Base-by-base conservation (phyloP, 2,888 invertebrate genomes). In the Notodonta ziczac region DNA sequence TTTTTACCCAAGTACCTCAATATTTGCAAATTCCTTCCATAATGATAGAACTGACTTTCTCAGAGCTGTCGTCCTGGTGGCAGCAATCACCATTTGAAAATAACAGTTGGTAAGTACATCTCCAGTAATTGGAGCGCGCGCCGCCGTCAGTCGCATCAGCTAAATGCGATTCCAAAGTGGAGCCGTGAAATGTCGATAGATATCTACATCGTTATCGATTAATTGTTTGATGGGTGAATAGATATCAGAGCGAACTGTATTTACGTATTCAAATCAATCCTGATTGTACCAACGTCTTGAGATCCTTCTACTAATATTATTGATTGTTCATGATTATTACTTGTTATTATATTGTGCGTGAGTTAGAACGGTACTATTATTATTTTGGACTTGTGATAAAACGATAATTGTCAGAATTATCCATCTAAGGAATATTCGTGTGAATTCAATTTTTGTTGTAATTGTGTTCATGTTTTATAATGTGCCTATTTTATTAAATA, bases 41-140 rank as follows among this genome's bases (percentile, higher is more conserved):
- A 46, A 46, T 46, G n/a, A 46, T n/a, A 2, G 42, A 46, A 46
- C 13, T 46, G 42, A 12, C 46, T 0, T n/a, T 46, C 7, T 50
- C 32, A 13, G 13, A 52, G 4, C 24, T 32, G 24, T 52, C 52
- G 35, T 13, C 13, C 52, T 84, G 76, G 78, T 76, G 78, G 72
- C 80, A 10, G 52, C 32, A 32, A 32, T 52, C 32, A 52, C 52
- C 52, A 52, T 32, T 52, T 52, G 24, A 52, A 13, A 52, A 50
- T 50, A 50, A 32, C 32, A 51, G 13, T 52, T 52, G 10, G 32
- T 24, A 51, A 52, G 52, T 52, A 52, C 4, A 12, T 52, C 24
- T 52, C 12, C 24, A 7, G 52, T 52, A 52, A 52, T 24, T 52
- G 52, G 52, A 52, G 13, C 32, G 52, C 13, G 13, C 32, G 52